A percentile compares a stretch with the other conserved stretches of the same genome.
These are phyloP conservation scores for Melanophora roralis DNA, from an alignment of 2,888 invertebrate species.

Conservation along the genomic window DNA sequence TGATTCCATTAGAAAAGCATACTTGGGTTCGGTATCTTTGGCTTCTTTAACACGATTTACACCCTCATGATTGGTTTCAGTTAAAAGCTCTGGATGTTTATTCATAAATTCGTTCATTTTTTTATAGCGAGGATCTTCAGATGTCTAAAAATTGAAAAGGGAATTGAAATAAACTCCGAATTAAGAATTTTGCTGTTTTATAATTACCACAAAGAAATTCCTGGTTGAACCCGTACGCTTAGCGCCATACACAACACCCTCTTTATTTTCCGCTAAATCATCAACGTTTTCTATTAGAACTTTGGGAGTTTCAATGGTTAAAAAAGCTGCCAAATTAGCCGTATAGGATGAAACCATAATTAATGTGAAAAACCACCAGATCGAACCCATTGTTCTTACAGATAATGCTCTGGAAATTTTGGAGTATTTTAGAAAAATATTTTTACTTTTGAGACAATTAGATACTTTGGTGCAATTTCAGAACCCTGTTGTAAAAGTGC, in stretches of 20 bases:
- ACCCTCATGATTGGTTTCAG: constrained; percentile 79
- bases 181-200: not conserved
- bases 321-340: constrained; percentile 92
- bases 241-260: constrained; percentile 90
- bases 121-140: constrained; percentile 85
- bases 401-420: constrained; percentile 84
- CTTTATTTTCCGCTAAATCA: constrained; percentile 87
- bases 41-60: constrained; percentile 76
- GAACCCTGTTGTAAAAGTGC: constrained; percentile 92
- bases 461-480: constrained; percentile 87
- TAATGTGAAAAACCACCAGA: constrained; percentile 93
- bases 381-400: constrained; percentile 89
- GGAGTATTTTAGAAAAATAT: not conserved
- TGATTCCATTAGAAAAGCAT: constrained; percentile 89
- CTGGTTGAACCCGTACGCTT: constrained; percentile 90
- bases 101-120: constrained; percentile 90
- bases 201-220: constrained; percentile 88
- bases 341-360: constrained; percentile 89
- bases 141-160: constrained; percentile 78
- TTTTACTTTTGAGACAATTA: not conserved
- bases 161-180: not conserved
- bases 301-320: constrained; percentile 87
- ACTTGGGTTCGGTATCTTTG: constrained; percentile 73
- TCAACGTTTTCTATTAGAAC: constrained; percentile 87
- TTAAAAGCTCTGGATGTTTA: constrained; percentile 80